Conservation (phyloP, 2,888 invertebrate genomes). For the Pegoplata infirma region DNA sequence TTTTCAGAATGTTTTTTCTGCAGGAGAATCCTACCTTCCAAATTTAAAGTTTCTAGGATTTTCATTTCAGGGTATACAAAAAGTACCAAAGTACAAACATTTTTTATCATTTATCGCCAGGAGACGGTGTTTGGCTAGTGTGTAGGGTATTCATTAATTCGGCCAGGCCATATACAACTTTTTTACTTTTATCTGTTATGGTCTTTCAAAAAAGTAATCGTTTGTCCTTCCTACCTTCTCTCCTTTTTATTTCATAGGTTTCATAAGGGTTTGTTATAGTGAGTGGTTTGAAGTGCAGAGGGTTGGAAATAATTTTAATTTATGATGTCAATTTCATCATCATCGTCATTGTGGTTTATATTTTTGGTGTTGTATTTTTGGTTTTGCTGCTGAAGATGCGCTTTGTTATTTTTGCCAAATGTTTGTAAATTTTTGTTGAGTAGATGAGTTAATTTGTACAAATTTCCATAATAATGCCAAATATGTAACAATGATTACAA, state of each 20-base stretch:
- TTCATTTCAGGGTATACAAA: too few species aligned
- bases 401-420: conserved; percentile 22
- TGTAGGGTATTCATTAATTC: too few species aligned
- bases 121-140: too few species aligned
- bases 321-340: conserved; percentile 73
- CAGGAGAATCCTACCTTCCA: too few species aligned
- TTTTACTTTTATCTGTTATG: too few species aligned
- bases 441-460: conserved; percentile 51
- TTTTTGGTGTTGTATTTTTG: conserved; percentile 1
- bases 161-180: too few species aligned
- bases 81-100: too few species aligned
- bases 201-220: conserved; percentile 24
- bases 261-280: conserved; percentile 54
- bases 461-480: conserved; percentile 13
- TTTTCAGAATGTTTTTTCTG: too few species aligned
- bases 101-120: too few species aligned
- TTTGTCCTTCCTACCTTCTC: conserved; percentile 57
- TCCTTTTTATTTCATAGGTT: conserved; percentile 50
- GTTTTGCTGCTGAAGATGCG: not conserved
- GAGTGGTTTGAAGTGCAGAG: conserved; percentile 71
- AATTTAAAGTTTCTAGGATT: too few species aligned
- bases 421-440: conserved; percentile 2
- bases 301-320: conserved; percentile 78
- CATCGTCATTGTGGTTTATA: conserved; percentile 42
- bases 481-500: not conserved